Evolutionary conservation across 2,888 invertebrate species (phyloP), one percentile per base, ranked within the genome.

Genomic region (Lithophane socia): DNA sequence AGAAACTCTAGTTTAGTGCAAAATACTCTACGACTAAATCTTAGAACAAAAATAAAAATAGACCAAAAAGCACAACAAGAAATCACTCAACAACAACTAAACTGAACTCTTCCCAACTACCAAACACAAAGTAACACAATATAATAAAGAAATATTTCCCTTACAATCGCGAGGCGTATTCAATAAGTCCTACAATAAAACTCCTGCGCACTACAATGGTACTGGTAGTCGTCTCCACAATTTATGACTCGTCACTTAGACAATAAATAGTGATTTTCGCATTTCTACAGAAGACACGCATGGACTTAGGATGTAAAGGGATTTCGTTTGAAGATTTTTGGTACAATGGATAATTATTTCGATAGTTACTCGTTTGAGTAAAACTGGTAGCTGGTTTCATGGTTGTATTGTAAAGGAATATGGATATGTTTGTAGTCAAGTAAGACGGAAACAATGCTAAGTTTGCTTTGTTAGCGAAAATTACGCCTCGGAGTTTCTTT

Each of bases 201-300:
- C 85, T 69, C 68, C 72, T 70, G 54, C 21, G 89, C 90, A 92
- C 89, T 88, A 95, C 96, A 95, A 95, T 95, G 94, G 93, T 74
- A 37, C 89, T 89, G 90, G 89, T 91, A 89, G 90, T 92, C 92
- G 93, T 93, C 93, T 86, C 83, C 73, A 80, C 88, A 94, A 96
- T 96, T 96, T 96, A 96, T 95, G 91, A 93, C 93, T 95, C 96
- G 95, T 96, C 96, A 95, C 93, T 91, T 93, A 91, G 93, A 96
- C 95, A 95, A 96, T 96, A 96, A 96, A 96, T 96, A 94, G 94
- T 95, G 95, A 96, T 95, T 96, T 96, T 95, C 95, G 92, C 94
- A 94, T 95, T 94, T 94, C 94, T 92, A 91, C 87, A 80, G 86
- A 91, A 91, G 90, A 90, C 92, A 93, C 92, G 91, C 93, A 91